A percentile compares a stretch with the other conserved stretches of the same genome.
phyloP scores from a whole-genome alignment of 2,797 vertebrate genomes.

The Glossophaga mutica region DNA sequence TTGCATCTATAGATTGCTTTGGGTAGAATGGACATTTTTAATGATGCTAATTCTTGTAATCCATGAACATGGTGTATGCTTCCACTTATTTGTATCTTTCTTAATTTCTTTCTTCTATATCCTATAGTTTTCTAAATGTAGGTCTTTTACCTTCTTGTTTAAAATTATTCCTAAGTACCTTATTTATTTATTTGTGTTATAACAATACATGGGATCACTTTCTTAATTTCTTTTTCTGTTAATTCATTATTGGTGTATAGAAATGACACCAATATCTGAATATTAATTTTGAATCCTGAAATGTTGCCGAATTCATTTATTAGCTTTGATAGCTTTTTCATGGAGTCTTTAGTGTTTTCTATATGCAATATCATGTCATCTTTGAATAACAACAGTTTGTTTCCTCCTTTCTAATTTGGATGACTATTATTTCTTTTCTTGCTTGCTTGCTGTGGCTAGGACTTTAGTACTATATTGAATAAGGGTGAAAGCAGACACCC shows the following conservation, averaged over 20 bases:
- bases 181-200: neutral
- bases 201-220: neutral
- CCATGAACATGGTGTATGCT: no score
- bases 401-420: neutral
- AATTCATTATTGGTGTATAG: neutral
- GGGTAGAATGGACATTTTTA: no score
- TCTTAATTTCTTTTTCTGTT: neutral
- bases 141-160: neutral
- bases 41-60: no score
- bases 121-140: neutral
- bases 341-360: neutral
- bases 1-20: no score
- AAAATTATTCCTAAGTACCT: neutral
- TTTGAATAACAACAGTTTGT: neutral
- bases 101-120: neutral
- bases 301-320: neutral
- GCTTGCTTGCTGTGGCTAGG: neutral
- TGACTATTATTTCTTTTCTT: neutral
- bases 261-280: neutral
- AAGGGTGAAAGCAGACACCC: neutral
- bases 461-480: neutral
- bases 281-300: neutral
- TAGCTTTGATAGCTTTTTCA: neutral
- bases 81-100: no score
- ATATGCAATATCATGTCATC: neutral